A percentile compares a stretch with the other conserved stretches of the same genome.
These are phyloP conservation scores for Tringa solitaria DNA, from an alignment of 2,113 vertebrate genomes.

Conservation along the genomic window DNA sequence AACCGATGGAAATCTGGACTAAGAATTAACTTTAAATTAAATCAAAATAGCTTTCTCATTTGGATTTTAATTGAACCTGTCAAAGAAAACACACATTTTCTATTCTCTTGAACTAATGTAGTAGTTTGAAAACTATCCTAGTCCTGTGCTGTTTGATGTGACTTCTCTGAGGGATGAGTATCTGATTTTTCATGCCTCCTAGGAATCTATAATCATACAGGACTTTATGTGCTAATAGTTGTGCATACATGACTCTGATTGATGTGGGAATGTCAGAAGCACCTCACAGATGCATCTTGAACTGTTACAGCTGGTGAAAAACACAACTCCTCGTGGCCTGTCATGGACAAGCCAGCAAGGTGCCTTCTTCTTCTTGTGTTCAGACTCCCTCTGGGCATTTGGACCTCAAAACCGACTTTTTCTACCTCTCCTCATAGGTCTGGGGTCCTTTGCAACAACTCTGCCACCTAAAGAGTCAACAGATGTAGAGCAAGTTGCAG, in stretches of 20 bases:
- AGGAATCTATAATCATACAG: background rate
- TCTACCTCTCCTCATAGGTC: background rate
- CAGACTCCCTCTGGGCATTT: background rate
- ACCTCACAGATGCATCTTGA: background rate
- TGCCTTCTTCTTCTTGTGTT: background rate
- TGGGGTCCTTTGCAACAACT: fast-evolving
- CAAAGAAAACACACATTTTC: background rate
- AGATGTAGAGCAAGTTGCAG: background rate
- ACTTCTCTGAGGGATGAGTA: background rate
- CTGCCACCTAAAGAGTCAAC: background rate
- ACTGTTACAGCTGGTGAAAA: background rate
- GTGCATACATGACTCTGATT: background rate
- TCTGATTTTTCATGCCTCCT: background rate
- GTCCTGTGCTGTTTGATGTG: background rate
- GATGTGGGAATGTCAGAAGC: background rate
- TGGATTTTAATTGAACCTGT: background rate
- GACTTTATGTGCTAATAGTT: background rate
- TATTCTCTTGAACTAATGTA: background rate
- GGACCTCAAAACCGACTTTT: background rate
- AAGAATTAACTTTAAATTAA: background rate
- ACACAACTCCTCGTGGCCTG: background rate
- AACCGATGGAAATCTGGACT: background rate
- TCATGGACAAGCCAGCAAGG: fast-evolving
- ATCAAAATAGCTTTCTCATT: background rate
- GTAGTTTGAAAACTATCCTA: background rate